Conservation (phyloP, 2,113 vertebrate species). For the Zapornia atra region DNA sequence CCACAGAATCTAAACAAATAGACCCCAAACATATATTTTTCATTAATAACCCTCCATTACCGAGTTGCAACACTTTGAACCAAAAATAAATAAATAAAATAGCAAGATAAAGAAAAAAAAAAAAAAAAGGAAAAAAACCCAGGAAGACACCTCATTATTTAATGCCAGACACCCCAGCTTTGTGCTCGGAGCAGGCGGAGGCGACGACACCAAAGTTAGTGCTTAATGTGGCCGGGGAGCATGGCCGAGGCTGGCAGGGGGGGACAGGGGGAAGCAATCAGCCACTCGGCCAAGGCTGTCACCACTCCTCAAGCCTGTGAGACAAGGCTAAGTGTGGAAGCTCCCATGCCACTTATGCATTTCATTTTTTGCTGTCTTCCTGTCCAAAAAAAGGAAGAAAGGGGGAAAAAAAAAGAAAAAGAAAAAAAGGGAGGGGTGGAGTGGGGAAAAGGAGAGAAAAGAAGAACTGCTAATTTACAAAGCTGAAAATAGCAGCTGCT, state of each 20-base stretch:
- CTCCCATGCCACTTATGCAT: slow-evolving; percentile 16
- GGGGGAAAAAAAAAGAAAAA: background rate
- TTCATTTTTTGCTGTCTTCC: slow-evolving; percentile 57
- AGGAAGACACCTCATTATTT: slow-evolving; percentile 1
- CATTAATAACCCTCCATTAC: slow-evolving; percentile 41
- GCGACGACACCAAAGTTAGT: background rate
- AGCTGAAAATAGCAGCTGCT: slow-evolving; percentile 70
- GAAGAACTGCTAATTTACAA: slow-evolving; percentile 63
- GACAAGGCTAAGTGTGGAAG: slow-evolving; percentile 24
- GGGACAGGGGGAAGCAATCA: background rate
- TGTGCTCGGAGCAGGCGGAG: background rate
- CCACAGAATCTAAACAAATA: slow-evolving; percentile 30
- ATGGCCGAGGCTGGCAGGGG: background rate
- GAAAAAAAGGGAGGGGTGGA: background rate
- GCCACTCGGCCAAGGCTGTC: slow-evolving; percentile 51
- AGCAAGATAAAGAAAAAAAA: background rate
- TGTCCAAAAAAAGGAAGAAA: slow-evolving; percentile 34
- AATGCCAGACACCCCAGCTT: background rate
- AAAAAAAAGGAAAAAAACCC: too few relatives aligned
- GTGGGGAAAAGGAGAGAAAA: background rate
- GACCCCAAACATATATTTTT: slow-evolving; percentile 43
- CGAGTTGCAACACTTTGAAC: background rate
- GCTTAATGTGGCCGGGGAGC: background rate
- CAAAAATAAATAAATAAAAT: slow-evolving; percentile 31
- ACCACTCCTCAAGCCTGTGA: background rate